phyloP scores from a whole-genome alignment of 2,113 vertebrate genomes.

The Grantiella picta region DNA sequence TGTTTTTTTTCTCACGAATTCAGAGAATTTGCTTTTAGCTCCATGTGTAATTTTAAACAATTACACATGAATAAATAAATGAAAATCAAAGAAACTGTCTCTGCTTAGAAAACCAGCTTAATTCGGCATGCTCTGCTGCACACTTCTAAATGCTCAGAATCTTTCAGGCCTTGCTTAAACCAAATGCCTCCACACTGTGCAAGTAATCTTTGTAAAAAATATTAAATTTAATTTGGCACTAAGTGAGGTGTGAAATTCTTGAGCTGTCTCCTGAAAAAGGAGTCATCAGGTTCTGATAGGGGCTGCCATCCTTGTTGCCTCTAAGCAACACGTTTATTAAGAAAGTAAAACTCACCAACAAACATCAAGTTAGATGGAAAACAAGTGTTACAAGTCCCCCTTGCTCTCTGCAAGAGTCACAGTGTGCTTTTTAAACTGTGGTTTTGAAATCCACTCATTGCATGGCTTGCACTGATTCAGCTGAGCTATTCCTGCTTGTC shows the following conservation, averaged over 20 bases:
- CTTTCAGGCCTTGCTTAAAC: slow-evolving; percentile 26
- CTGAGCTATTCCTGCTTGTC: neutral
- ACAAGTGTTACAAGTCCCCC: neutral
- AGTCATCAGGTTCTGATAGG: neutral
- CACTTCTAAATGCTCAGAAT: slow-evolving; percentile 6
- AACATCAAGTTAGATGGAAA: neutral
- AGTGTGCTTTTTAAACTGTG: neutral
- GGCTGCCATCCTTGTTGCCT: neutral
- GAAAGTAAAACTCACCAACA: neutral
- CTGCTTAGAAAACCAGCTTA: slow-evolving; percentile 44
- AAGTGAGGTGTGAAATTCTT: slow-evolving; percentile 54
- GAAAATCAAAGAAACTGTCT: slow-evolving; percentile 49
- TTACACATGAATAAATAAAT: slow-evolving; percentile 56
- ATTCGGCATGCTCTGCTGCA: slow-evolving; percentile 53
- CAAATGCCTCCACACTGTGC: slow-evolving; percentile 31
- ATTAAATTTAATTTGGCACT: neutral
- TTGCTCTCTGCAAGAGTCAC: neutral
- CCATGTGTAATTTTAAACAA: slow-evolving; percentile 39
- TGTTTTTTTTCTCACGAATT: neutral
- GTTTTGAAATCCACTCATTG: neutral
- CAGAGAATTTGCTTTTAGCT: slow-evolving; percentile 15
- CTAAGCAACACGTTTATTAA: neutral
- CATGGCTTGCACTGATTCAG: neutral
- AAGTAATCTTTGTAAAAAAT: slow-evolving; percentile 28
- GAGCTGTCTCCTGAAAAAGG: neutral